Evolutionary conservation across 2,797 vertebrate species (phyloP).

Genomic region (Syngnathus rostellatus): DNA sequence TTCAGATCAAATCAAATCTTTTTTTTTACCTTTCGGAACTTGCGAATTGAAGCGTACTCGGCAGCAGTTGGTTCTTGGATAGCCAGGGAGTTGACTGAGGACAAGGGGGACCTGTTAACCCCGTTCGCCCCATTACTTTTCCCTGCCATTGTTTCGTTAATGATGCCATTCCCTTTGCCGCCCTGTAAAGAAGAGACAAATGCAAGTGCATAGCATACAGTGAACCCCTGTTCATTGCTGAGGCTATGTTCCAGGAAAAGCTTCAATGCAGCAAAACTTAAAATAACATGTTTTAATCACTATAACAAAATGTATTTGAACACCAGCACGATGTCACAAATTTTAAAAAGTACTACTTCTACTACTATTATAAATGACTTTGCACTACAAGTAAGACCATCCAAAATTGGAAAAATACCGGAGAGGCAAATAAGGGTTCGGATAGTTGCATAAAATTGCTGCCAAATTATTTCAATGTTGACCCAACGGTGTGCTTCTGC

Average conservation of each 20-base stretch:
- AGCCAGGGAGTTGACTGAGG: constrained; percentile 48
- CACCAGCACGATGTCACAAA: no score
- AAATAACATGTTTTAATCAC: neutral
- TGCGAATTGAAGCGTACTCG: constrained; percentile 70
- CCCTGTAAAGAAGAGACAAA: constrained; percentile 31
- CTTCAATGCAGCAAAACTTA: neutral
- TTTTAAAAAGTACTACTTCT: no score
- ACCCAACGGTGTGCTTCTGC: neutral
- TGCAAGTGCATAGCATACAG: neutral
- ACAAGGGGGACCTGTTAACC: constrained; percentile 41
- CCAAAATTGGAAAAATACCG: neutral
- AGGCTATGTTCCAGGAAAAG: neutral
- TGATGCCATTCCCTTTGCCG: constrained; percentile 42
- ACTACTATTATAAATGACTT: neutral
- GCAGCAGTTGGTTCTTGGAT: constrained; percentile 54
- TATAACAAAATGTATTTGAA: no score
- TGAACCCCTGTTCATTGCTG: neutral
- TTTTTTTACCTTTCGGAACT: constrained; percentile 63
- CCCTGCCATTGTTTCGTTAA: constrained; percentile 36
- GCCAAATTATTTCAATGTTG: neutral
- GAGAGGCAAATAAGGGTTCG: neutral
- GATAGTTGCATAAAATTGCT: neutral
- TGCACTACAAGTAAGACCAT: neutral
- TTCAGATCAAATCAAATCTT: neutral
- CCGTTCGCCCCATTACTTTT: constrained; percentile 40